Conservation (phyloP, 2,113 vertebrate genomes). For the Scolopax mira region DNA sequence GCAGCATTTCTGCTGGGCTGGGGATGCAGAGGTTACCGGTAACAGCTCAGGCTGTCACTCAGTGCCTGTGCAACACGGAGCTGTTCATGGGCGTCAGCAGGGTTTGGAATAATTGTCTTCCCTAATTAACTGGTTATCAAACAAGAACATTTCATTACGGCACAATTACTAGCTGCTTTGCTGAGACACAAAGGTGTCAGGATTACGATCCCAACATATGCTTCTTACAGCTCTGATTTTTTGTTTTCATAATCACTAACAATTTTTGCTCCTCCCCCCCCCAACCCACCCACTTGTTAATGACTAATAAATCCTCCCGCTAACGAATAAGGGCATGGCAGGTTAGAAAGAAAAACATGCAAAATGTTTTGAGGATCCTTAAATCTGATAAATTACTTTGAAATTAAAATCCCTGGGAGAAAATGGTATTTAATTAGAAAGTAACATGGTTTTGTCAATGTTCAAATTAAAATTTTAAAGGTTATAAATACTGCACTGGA, state of each 20-base stretch:
- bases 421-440: conserved; percentile 81
- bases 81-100: conserved; percentile 73
- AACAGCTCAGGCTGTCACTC: not conserved
- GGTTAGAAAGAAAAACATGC: conserved; percentile 84
- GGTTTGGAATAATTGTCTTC: conserved; percentile 84
- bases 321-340: conserved; percentile 82
- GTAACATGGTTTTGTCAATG: conserved; percentile 73
- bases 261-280: not conserved
- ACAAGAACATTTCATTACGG: conserved; percentile 92
- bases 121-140: conserved; percentile 94
- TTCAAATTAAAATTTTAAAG: conserved; percentile 72
- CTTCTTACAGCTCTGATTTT: conserved; percentile 75
- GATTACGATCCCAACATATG: conserved; percentile 82
- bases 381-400: conserved; percentile 87
- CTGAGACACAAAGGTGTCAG: conserved; percentile 82
- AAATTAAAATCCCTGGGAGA: conserved; percentile 84
- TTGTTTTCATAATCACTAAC: conserved; percentile 66
- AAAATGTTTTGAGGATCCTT: conserved; percentile 81
- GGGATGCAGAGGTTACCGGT: not conserved
- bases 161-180: conserved; percentile 88
- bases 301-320: conserved; percentile 83
- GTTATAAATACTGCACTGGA: conserved; percentile 40
- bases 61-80: not conserved
- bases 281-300: conserved; percentile 76
- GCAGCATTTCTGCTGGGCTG: not conserved